Conservation (phyloP, 2,797 vertebrate genomes). For the Chrysocyon brachyurus region DNA sequence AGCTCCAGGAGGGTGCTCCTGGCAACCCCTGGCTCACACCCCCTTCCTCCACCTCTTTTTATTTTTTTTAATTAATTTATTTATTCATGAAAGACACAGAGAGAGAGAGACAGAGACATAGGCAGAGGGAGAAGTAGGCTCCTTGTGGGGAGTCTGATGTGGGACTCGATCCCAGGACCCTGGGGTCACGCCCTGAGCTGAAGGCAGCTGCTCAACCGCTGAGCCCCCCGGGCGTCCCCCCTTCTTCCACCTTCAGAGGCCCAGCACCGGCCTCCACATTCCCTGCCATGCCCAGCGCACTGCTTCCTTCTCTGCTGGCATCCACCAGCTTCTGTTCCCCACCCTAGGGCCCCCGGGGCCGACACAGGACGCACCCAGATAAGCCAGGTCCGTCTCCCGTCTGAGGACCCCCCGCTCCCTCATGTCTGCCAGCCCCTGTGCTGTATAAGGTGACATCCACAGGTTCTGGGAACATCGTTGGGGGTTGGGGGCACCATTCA, state of each 20-base stretch:
- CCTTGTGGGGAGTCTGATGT: too few species aligned
- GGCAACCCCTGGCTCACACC: too few species aligned
- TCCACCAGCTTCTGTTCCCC: neutral
- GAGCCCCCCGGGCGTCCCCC: too few species aligned
- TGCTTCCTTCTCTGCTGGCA: neutral
- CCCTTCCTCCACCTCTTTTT: neutral
- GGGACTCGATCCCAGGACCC: too few species aligned
- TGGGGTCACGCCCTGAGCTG: too few species aligned
- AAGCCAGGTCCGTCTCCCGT: neutral
- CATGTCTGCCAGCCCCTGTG: neutral
- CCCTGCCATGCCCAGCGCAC: neutral
- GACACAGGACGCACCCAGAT: accelerated
- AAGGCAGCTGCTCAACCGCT: too few species aligned
- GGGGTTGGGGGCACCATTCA: too few species aligned
- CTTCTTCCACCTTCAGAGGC: neutral
- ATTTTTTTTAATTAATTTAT: too few species aligned
- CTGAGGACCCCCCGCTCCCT: too few species aligned
- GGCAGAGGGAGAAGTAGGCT: too few species aligned
- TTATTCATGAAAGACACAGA: too few species aligned
- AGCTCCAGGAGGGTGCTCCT: neutral
- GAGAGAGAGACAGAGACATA: too few species aligned
- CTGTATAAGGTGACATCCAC: neutral
- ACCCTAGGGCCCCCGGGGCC: neutral
- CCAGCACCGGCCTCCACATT: accelerated
- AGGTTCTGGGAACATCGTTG: neutral